A percentile compares a stretch with the other conserved stretches of the same genome.
Evolutionary conservation across 1,140 invertebrate species (phyloP).

Genomic region (Aphis gossypii): DNA sequence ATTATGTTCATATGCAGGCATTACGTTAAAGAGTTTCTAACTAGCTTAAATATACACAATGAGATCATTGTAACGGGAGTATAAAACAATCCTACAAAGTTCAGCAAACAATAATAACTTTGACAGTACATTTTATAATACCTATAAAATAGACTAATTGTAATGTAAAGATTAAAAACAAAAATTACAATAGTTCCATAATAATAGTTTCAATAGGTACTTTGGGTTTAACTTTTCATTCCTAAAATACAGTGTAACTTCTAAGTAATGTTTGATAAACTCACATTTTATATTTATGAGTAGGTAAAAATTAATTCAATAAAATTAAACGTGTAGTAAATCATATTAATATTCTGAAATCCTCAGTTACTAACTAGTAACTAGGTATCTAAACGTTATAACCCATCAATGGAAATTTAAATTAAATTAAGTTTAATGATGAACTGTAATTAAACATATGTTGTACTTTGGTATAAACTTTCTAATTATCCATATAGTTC

Average conservation of each 20-base stretch:
- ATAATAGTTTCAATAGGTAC: background rate
- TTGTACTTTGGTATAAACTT: too few relatives aligned
- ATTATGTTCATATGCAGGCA: background rate
- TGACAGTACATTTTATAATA: background rate
- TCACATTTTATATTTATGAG: too few relatives aligned
- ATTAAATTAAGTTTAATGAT: too few relatives aligned
- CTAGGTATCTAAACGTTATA: too few relatives aligned
- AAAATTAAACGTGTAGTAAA: too few relatives aligned
- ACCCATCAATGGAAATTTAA: too few relatives aligned
- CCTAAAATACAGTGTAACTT: background rate
- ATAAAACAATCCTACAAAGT: background rate
- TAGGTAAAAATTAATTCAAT: too few relatives aligned
- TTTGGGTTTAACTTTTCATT: background rate
- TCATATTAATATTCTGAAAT: too few relatives aligned
- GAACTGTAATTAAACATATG: too few relatives aligned
- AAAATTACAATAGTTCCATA: background rate
- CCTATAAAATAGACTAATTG: background rate
- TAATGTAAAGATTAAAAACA: background rate
- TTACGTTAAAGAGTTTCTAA: background rate
- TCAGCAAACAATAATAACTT: background rate
- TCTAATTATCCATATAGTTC: too few relatives aligned
- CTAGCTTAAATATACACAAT: background rate
- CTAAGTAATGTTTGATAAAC: background rate
- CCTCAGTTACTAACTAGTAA: too few relatives aligned
- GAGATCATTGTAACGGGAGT: background rate